These are phyloP conservation scores for Atherinomorus stipes DNA, from an alignment of 2,113 vertebrate genomes.

Conservation along the genomic window DNA sequence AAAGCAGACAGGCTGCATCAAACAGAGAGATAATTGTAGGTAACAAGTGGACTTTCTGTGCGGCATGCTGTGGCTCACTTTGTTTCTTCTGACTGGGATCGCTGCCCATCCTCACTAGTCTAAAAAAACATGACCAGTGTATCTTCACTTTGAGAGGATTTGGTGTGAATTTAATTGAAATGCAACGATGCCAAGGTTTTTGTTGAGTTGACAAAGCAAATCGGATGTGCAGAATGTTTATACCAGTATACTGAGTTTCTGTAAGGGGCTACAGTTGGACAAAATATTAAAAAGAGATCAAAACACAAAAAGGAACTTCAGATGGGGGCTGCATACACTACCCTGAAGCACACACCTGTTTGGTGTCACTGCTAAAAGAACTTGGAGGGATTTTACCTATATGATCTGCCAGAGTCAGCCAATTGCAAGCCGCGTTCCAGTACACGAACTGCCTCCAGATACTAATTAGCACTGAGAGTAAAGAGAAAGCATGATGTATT, in stretches of 20 bases:
- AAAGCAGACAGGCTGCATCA: slow-evolving; percentile 16
- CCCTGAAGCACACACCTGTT: slow-evolving; percentile 46
- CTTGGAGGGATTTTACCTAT: slow-evolving; percentile 47
- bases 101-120: slow-evolving; percentile 54
- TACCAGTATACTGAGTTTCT: slow-evolving; percentile 24
- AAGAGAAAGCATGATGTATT: slow-evolving; percentile 54
- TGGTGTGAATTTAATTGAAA: slow-evolving; percentile 65
- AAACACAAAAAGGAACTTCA: slow-evolving; percentile 35
- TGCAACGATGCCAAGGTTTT: slow-evolving; percentile 44
- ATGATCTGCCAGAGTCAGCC: slow-evolving; percentile 46
- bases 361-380: slow-evolving; percentile 46
- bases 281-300: slow-evolving; percentile 31
- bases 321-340: slow-evolving; percentile 11
- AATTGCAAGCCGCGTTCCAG: slow-evolving; percentile 45
- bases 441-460: slow-evolving; percentile 63
- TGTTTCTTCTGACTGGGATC: slow-evolving; percentile 54
- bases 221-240: slow-evolving; percentile 38
- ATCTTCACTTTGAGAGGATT: slow-evolving; percentile 45
- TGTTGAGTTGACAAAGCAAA: slow-evolving; percentile 27
- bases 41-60: slow-evolving; percentile 60
- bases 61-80: slow-evolving; percentile 38
- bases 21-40: slow-evolving; percentile 11
- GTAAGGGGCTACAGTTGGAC: slow-evolving; percentile 20
- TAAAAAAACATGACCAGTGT: slow-evolving; percentile 21
- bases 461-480: slow-evolving; percentile 71